phyloP scores from a whole-genome alignment of 2,888 invertebrate genomes.

The Troides helena region DNA sequence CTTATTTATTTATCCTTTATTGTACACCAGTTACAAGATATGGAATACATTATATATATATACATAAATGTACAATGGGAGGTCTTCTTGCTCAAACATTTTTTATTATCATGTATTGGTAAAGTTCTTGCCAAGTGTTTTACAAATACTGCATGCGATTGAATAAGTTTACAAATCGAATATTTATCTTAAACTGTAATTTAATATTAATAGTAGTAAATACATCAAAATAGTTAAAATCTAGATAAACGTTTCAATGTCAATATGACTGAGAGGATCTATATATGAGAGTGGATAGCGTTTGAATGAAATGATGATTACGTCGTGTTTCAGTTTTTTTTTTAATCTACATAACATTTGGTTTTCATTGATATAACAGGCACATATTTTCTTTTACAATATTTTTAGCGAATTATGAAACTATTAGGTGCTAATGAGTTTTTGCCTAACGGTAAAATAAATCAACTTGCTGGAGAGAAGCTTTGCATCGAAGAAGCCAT shows the following conservation, averaged over 20 bases:
- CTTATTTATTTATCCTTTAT: too few species aligned
- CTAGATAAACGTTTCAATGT: too few species aligned
- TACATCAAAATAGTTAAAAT: too few species aligned
- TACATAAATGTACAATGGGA: too few species aligned
- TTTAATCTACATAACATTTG: not conserved
- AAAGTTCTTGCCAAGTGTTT: not conserved
- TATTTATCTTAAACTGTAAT: too few species aligned
- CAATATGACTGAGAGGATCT: not conserved
- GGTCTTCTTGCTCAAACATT: too few species aligned
- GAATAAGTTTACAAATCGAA: too few species aligned
- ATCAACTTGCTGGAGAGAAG: conserved; percentile 67
- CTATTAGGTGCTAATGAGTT: conserved; percentile 78
- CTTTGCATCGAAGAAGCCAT: conserved; percentile 74
- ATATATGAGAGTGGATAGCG: not conserved
- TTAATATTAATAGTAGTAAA: too few species aligned
- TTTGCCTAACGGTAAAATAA: conserved; percentile 75
- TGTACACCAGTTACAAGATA: too few species aligned
- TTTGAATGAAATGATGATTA: not conserved
- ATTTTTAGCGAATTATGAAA: conserved; percentile 55
- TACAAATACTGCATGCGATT: too few species aligned
- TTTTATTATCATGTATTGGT: too few species aligned
- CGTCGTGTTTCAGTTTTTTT: not conserved
- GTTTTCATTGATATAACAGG: not conserved
- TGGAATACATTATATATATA: too few species aligned
- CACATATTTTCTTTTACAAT: conserved; percentile 33